These are phyloP conservation scores for Virgularia gustaviana DNA, from an alignment of 92 coral and sea anemone species.

Conservation along the genomic window DNA sequence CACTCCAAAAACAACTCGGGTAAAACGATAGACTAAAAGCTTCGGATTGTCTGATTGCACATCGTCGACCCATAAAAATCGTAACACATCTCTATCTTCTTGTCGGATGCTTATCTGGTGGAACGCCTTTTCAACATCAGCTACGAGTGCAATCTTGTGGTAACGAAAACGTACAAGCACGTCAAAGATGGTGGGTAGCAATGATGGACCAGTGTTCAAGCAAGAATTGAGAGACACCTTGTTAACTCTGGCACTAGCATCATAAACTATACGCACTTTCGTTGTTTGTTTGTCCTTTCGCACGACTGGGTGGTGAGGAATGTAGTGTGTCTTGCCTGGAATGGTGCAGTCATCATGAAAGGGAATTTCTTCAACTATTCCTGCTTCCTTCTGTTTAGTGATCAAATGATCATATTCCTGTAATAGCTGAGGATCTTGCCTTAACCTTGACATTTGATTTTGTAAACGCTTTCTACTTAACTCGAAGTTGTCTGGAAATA, in stretches of 20 bases:
- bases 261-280: constrained; percentile 49
- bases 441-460: background rate
- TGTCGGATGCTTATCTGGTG: background rate
- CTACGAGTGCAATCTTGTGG: constrained; percentile 34
- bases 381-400: constrained; percentile 31
- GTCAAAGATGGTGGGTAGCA: constrained; percentile 27
- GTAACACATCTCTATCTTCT: constrained; percentile 1
- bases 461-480: constrained; percentile 7
- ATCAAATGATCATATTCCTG: constrained; percentile 34
- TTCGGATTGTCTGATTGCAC: constrained; percentile 29
- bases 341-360: background rate
- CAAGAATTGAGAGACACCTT: constrained; percentile 24
- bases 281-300: constrained; percentile 43
- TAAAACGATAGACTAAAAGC: constrained; percentile 31
- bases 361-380: constrained; percentile 42
- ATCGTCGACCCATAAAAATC: constrained; percentile 41
- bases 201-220: constrained; percentile 13
- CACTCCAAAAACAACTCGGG: constrained; percentile 35
- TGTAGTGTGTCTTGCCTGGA: constrained; percentile 40
- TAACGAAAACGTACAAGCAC: constrained; percentile 29
- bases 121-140: constrained; percentile 39
- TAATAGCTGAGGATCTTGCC: constrained; percentile 7
- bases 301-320: constrained; percentile 55
- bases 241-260: constrained; percentile 34
- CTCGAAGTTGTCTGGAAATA: constrained; percentile 34